Evolutionary conservation across 2,113 vertebrate species (phyloP).

Genomic region (Seriola rivoliana): DNA sequence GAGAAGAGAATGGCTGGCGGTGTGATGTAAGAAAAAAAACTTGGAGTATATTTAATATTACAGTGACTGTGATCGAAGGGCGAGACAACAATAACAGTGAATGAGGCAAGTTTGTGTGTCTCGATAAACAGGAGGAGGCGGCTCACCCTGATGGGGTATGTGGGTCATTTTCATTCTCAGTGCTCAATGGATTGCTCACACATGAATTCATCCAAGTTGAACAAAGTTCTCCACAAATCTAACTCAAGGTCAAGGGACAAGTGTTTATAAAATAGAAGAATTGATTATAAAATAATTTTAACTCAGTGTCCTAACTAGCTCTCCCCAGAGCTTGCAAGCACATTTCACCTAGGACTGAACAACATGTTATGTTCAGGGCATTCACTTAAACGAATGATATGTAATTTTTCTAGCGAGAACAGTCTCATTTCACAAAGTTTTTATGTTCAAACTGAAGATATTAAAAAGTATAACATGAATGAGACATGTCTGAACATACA

Average conservation of each 20-base stretch:
- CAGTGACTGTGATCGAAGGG: slow-evolving; percentile 9
- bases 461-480: too few species aligned
- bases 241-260: background rate
- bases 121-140: background rate
- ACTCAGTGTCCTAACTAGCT: background rate
- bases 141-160: background rate
- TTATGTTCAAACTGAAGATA: too few species aligned
- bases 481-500: too few species aligned
- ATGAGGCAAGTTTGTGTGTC: background rate
- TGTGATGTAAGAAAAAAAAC: slow-evolving; percentile 3
- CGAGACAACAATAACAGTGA: background rate
- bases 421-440: too few species aligned
- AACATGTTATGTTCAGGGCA: too few species aligned
- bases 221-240: background rate
- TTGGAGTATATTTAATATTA: background rate
- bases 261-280: background rate
- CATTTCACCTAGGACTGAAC: background rate
- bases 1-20: background rate
- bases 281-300: background rate
- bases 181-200: too few species aligned
- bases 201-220: too few species aligned
- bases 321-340: background rate
- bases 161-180: background rate
- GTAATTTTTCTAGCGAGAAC: too few species aligned
- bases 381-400: too few species aligned